A percentile compares a stretch with the other conserved stretches of the same genome.
These are phyloP conservation scores for Haliclystus octoradiatus DNA, from an alignment of 30 jellyfish, hydroid and myxozoan species.

Conservation along the genomic window DNA sequence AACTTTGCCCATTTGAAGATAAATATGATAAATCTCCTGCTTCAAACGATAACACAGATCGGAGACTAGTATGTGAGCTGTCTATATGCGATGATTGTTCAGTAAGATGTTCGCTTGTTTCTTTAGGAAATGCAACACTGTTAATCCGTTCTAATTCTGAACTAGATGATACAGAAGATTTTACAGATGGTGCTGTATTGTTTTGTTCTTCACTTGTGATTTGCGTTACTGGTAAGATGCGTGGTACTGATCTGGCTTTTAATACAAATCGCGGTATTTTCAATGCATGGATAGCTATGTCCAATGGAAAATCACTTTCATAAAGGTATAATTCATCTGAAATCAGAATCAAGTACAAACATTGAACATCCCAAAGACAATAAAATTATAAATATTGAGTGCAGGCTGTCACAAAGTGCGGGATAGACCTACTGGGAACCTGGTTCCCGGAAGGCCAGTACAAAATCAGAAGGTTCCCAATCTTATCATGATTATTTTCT, in stretches of 20 bases:
- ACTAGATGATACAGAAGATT: neutral
- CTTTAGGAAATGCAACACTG: neutral
- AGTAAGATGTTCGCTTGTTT: neutral
- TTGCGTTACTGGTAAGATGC: neutral
- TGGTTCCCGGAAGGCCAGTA: too few relatives aligned
- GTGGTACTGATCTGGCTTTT: constrained; percentile 9
- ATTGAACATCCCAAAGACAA: too few relatives aligned
- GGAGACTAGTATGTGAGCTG: neutral
- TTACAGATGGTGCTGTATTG: neutral
- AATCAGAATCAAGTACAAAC: neutral
- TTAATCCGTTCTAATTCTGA: neutral
- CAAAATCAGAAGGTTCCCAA: too few relatives aligned
- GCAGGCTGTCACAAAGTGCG: too few relatives aligned
- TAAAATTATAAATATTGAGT: too few relatives aligned
- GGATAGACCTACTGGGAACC: too few relatives aligned
- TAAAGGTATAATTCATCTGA: constrained; percentile 61
- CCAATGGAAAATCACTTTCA: constrained; percentile 71
- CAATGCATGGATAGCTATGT: constrained; percentile 76
- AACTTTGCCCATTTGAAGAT: neutral
- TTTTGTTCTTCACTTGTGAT: neutral
- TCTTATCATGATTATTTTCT: too few relatives aligned
- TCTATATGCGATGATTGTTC: too few relatives aligned
- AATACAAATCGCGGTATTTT: constrained; percentile 82
- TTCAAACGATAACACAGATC: neutral
- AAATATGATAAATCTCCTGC: neutral